Base-by-base conservation (phyloP, 2,888 invertebrate species). In the Amiota mariae region DNA sequence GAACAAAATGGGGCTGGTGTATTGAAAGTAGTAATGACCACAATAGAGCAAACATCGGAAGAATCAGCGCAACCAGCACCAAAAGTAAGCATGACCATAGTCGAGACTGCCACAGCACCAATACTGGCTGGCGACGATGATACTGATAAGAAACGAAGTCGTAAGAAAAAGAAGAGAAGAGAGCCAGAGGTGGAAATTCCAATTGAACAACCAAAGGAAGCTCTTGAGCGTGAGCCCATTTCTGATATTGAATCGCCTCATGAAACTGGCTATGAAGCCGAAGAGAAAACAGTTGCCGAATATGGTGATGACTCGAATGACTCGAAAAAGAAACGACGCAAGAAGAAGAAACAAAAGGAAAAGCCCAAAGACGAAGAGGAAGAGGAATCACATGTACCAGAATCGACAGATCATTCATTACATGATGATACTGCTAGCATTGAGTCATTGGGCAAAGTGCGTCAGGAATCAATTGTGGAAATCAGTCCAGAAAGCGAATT, bases 181-280 rank as follows among this genome's bases (percentile, higher is more conserved):
- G 90, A 90, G 64, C 88, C 88, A 57, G 89, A 84, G 51, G 66
- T 59, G 49, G 90, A 90, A 63, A 88, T 88, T 56, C 51, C 72
- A 57, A 68, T 72, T 61, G 48, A 87, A 71, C 91, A 93, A 57
- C 91, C 93, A 36, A 74, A 78, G 67, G 48, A 70, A 18, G 63
- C 71, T 12, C 18, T 61, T 54, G 70, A 57, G 20, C 13, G 73
- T 8, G 73, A 77, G 64, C 57, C 74, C 18, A 75, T 75, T 70
- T 82, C 85, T 74, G 82, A 80, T 71, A 76, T 79, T 71, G 91
- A 91, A 24, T 90, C 91, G 56, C 91, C 81, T 9, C 79, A 79
- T 48, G 93, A 93, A 85, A 91, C 91, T 76, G 95, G 94, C n/a
- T 95, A 95, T 84, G 95, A 95, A 86, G 92, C 94, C 11, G 95